Base-by-base conservation (phyloP, 2,113 vertebrate species). In the Eupsittula cactorum region DNA sequence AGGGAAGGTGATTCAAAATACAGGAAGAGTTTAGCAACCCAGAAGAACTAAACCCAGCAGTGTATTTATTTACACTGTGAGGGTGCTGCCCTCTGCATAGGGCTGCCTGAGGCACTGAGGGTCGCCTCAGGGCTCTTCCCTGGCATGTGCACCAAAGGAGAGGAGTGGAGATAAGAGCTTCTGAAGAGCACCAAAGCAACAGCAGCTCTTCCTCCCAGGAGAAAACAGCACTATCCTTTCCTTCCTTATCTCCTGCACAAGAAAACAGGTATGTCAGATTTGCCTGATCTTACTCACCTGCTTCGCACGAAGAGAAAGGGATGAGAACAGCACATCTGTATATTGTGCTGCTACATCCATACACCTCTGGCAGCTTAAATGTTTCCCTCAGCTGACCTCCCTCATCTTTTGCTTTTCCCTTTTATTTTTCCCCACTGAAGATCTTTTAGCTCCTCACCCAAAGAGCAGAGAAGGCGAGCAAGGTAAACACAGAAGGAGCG, bases 111-210 rank as follows among this genome's bases (percentile, higher is more conserved):
- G 21, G 11, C 1, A 1, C 60, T 3, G 2, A 82, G 31, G 19
- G 25, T 11, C 6, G 1, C 16, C 64, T 46, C 42, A 57, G 4
- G 3, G 6, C 14, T 62, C 47, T 47, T 67, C 39, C 19, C 24
- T 8, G 18, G 35, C 25, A 11, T 0, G 0, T 10, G 8, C 9
- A 27, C 5, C 24, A 13, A 70, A 70, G 28, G 16, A 84, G 10
- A 4, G 29, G 5, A 84, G 11, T 8, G 8, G 47, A 85, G 13
- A 12, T 4, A 44, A 39, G 37, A 39, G 11, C 7, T 69, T 77
- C 41, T 82, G 2, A 2, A 53, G 24, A 1, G 2, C 4, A 9
- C 16, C n/a, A 73, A 77, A 70, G 28, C 12, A 78, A 53, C 9
- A 83, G 11, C 13, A 69, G 24, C 7, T 90, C 35, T 10, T 79